Evolutionary conservation across 1,140 invertebrate genomes (phyloP).

Genomic region (Drosophila parvula): DNA sequence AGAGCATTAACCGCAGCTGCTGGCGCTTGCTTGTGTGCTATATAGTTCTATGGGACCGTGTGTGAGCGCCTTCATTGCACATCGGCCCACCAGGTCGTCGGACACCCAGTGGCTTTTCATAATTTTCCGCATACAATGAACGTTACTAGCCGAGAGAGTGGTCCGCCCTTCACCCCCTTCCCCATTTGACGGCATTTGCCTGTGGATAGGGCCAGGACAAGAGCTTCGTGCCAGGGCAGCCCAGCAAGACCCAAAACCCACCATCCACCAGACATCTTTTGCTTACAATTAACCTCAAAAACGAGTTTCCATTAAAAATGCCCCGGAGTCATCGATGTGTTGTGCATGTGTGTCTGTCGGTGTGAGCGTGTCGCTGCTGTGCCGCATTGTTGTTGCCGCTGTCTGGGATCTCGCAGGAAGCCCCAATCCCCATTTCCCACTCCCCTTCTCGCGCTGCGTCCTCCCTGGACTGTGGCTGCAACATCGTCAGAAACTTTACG

Average conservation of each 20-base stretch:
- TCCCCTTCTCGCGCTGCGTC: neutral
- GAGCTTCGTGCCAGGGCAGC: slow-evolving; percentile 9
- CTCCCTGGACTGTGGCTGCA: slow-evolving; percentile 29
- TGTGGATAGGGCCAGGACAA: slow-evolving; percentile 23
- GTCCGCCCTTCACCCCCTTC: neutral
- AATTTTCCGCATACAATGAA: slow-evolving; percentile 68
- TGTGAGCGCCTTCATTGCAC: slow-evolving; percentile 29
- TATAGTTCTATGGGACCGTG: slow-evolving; percentile 5
- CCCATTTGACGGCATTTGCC: slow-evolving; percentile 35
- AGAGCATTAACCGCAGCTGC: slow-evolving; percentile 65
- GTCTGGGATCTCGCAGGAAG: slow-evolving; percentile 31
- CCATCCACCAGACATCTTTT: slow-evolving; percentile 54
- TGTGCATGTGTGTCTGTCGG: slow-evolving; percentile 25
- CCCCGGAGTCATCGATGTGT: slow-evolving; percentile 77
- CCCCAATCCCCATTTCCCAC: neutral
- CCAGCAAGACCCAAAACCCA: neutral
- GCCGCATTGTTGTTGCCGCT: slow-evolving; percentile 41
- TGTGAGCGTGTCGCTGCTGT: slow-evolving; percentile 12
- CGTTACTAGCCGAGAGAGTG: slow-evolving; percentile 61
- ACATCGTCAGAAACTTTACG: slow-evolving; percentile 70
- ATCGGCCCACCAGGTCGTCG: slow-evolving; percentile 24
- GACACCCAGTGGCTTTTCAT: slow-evolving; percentile 63
- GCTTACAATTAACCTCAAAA: slow-evolving; percentile 83
- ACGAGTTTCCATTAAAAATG: slow-evolving; percentile 84
- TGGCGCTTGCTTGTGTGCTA: slow-evolving; percentile 4